Conservation (phyloP, 2,888 invertebrate species). For the Fissipunctia ypsillon region DNA sequence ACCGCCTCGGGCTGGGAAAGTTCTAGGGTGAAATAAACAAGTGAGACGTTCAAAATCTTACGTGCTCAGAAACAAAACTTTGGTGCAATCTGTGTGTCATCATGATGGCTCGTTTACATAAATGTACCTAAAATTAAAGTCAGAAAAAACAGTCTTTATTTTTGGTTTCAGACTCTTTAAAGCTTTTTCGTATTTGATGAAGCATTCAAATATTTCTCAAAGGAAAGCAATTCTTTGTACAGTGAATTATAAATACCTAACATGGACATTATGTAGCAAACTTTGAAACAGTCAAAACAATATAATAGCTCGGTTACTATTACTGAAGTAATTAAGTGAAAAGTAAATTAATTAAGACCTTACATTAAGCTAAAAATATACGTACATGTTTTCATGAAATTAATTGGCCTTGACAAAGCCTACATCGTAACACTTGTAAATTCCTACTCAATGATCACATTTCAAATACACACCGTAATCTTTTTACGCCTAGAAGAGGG, state of each 20-base stretch:
- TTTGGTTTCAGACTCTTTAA: neutral
- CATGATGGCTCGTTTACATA: constrained; percentile 9
- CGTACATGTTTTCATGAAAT: constrained; percentile 12
- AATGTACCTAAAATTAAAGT: constrained; percentile 20
- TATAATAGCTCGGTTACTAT: neutral
- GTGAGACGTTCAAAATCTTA: constrained; percentile 52
- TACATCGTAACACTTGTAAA: neutral
- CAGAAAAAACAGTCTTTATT: constrained; percentile 5
- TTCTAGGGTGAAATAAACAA: constrained; percentile 59
- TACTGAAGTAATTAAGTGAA: constrained; percentile 31
- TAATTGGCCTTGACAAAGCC: constrained; percentile 25
- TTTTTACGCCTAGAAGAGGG: constrained; percentile 19
- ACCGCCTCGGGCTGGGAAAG: constrained; percentile 61
- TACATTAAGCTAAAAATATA: constrained; percentile 40
- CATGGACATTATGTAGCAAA: neutral
- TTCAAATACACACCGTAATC: constrained; percentile 17
- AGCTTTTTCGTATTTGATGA: constrained; percentile 17
- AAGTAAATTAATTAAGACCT: constrained; percentile 35
- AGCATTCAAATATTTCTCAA: constrained; percentile 14
- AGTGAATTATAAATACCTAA: neutral
- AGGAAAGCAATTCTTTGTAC: neutral
- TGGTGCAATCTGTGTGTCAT: constrained; percentile 30
- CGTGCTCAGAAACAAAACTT: constrained; percentile 46
- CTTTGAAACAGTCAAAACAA: neutral
- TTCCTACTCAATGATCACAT: neutral